Evolutionary conservation across 2,888 invertebrate species (phyloP).

Genomic region (Cerceris rybyensis): DNA sequence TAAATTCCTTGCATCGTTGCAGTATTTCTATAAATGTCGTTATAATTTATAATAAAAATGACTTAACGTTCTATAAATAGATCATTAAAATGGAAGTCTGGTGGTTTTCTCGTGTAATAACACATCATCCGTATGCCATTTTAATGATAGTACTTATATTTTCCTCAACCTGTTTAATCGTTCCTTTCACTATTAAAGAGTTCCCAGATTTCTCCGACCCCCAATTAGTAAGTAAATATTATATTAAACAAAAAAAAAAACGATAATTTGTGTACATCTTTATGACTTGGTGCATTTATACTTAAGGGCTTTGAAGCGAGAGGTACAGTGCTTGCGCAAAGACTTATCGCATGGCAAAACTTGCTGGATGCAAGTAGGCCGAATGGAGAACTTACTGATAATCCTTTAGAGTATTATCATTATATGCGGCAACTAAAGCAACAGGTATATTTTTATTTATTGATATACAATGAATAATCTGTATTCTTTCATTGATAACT

Average conservation of each 20-base stretch:
- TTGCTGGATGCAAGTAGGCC: conserved; percentile 89
- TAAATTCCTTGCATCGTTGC: no score
- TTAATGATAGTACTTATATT: conserved; percentile 85
- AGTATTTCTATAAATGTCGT: no score
- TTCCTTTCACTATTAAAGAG: conserved; percentile 85
- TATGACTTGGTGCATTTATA: neutral
- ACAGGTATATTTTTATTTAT: conserved; percentile 56
- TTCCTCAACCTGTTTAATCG: conserved; percentile 86
- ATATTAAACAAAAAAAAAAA: neutral
- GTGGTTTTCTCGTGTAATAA: conserved; percentile 86
- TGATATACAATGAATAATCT: no score
- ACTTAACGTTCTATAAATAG: conserved; percentile 24
- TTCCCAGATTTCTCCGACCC: conserved; percentile 94
- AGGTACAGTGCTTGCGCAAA: conserved; percentile 91
- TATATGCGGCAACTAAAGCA: conserved; percentile 68
- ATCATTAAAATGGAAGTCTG: conserved; percentile 55
- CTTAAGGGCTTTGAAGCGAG: conserved; percentile 94
- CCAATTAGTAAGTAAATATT: conserved; percentile 85
- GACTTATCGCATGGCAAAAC: conserved; percentile 93
- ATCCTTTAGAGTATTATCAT: conserved; percentile 84
- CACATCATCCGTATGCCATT: conserved; percentile 87
- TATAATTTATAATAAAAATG: conserved; percentile 12
- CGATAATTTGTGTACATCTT: neutral
- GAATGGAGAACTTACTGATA: conserved; percentile 87
- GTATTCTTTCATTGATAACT: neutral